Evolutionary conservation across 1,140 invertebrate genomes (phyloP), one percentile per base, ranked within the genome.

Genomic region (Caerostris extrusa): DNA sequence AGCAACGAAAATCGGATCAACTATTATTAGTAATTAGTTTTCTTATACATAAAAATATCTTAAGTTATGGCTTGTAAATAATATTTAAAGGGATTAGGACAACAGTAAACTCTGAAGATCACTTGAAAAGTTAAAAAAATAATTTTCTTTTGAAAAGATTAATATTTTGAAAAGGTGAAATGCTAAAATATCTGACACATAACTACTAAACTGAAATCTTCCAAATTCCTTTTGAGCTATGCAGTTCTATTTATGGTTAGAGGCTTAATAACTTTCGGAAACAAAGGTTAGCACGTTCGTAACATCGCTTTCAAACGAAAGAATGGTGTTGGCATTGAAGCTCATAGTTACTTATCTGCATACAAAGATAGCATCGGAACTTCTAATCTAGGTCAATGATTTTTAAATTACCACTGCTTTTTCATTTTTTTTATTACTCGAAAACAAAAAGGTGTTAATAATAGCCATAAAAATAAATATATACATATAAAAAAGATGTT

Each of bases 361-460:
- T 77, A 77, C 71, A 77, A n/a, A 77, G 34, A 77, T 77, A 77
- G 10, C 5, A 12, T 12, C 71, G 34, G 10, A 34, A 77, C 7
- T 77, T 3, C 53, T 12, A 10, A 77, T 77, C 10, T 77, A 77
- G 71, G 71, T 77, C 71, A 77, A 77, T 77, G 71, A 53, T 77
- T 53, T 77, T 77, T 77, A 34, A 77, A 50, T 12, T 34, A 12
- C 8, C 14, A 3, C 3, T 50, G 3, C 19, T 53, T 50, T 77
- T 12, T 50, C 5, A 1, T 77, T 77, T 77, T 77, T 12, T 12
- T 50, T 3, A 50, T 50, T 3, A 50, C 2, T 50, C 3, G 34
- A 77, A 77, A 77, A 50, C 10, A 50, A 77, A 50, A 77, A 10
- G 14, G 71, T 77, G 34, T 12, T 53, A 50, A 10, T 3, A 50